These are phyloP conservation scores for Cyaniris semiargus DNA, from an alignment of 2,888 invertebrate species.

Conservation along the genomic window DNA sequence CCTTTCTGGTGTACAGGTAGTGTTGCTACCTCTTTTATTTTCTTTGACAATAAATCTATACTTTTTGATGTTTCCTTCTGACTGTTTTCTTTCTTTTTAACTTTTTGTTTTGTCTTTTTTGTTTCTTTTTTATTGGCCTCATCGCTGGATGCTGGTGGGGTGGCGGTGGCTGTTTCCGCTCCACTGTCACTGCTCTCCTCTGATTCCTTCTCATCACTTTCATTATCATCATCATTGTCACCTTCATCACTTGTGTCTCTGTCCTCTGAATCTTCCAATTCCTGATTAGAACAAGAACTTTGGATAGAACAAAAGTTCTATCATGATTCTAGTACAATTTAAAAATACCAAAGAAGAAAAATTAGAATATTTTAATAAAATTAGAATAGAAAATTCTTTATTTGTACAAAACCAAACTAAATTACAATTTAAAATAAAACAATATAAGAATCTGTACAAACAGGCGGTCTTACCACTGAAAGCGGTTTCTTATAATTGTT, in stretches of 20 bases:
- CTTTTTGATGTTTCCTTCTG: slow-evolving; percentile 43
- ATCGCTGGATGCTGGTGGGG: slow-evolving; percentile 49
- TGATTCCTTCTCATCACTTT: slow-evolving; percentile 51
- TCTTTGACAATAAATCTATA: slow-evolving; percentile 55
- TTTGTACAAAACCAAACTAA: no score
- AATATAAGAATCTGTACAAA: no score
- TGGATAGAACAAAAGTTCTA: no score
- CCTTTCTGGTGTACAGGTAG: slow-evolving; percentile 65
- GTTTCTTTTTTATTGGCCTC: slow-evolving; percentile 47
- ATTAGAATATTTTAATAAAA: no score
- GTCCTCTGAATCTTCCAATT: slow-evolving; percentile 59
- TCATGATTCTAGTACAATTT: no score
- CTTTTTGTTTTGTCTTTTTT: slow-evolving; percentile 37
- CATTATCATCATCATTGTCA: slow-evolving; percentile 53
- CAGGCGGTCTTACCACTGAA: no score
- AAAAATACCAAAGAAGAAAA: no score
- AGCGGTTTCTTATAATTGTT: slow-evolving; percentile 26
- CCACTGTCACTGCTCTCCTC: slow-evolving; percentile 69
- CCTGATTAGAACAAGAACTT: slow-evolving; percentile 45
- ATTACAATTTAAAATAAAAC: no score
- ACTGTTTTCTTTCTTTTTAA: slow-evolving; percentile 34
- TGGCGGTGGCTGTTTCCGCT: slow-evolving; percentile 57
- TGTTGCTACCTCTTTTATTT: slow-evolving; percentile 54
- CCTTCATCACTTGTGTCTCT: slow-evolving; percentile 41
- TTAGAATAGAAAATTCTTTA: no score